A percentile compares a stretch with the other conserved stretches of the same genome.
Evolutionary conservation across 2,797 vertebrate genomes (phyloP).

Genomic region (Acipenser oxyrinchus): DNA sequence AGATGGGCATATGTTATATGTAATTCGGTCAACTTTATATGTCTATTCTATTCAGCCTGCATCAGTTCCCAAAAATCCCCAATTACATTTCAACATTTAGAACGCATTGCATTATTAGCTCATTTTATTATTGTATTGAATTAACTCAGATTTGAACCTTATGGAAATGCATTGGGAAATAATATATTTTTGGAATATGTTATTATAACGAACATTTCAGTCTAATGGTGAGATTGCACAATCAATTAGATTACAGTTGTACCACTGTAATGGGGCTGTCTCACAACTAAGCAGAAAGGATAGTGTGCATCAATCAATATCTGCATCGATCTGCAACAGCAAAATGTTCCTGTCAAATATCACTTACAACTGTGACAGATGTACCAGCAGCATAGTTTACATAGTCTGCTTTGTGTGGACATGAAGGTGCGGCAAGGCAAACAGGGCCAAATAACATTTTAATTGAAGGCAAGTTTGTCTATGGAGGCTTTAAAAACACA

Average conservation of each 20-base stretch:
- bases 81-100: not conserved
- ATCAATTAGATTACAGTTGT: not conserved
- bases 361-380: not conserved
- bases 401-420: not conserved
- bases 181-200: not conserved
- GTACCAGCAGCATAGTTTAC: not conserved
- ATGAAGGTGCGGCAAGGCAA: not conserved
- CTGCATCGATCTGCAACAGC: not conserved
- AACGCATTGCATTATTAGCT: not conserved
- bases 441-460: not conserved
- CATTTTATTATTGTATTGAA: conserved; percentile 1
- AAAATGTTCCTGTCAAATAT: not conserved
- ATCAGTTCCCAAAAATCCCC: not conserved
- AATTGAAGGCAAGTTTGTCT: too few relatives aligned
- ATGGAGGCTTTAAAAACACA: too few relatives aligned
- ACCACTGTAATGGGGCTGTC: not conserved
- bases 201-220: conserved; percentile 1
- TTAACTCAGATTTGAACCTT: conserved; percentile 4
- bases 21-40: not conserved
- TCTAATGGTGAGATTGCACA: not conserved
- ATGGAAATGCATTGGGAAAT: not conserved
- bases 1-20: too few relatives aligned
- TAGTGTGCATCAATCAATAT: not conserved
- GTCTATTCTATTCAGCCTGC: not conserved
- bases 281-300: not conserved